These are phyloP conservation scores for Brenthis hecate DNA, from an alignment of 2,888 invertebrate genomes.

Conservation along the genomic window DNA sequence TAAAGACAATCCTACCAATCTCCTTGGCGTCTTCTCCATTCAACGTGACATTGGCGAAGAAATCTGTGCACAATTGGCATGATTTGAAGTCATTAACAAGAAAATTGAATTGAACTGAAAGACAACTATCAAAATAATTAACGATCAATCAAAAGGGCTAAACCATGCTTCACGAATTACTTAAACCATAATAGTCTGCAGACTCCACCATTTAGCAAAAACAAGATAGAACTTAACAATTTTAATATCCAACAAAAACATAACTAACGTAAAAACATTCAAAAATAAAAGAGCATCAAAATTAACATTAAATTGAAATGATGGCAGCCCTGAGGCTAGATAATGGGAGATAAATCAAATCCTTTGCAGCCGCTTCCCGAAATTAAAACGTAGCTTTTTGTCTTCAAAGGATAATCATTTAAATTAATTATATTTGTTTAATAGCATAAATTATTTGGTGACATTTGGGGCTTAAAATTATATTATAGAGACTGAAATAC, in stretches of 20 bases:
- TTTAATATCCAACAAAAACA: background rate
- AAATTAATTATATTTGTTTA: conserved; percentile 78
- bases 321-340: conserved; percentile 44
- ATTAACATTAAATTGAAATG: background rate
- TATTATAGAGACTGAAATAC: background rate
- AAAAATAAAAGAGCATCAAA: background rate
- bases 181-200: no score
- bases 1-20: no score
- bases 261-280: background rate
- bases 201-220: no score
- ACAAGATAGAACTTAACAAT: no score
- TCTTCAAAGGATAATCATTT: conserved; percentile 55
- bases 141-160: no score
- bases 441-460: conserved; percentile 47
- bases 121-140: no score
- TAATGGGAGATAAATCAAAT: conserved; percentile 65
- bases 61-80: no score
- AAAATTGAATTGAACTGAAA: no score
- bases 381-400: conserved; percentile 60
- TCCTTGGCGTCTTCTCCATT: no score
- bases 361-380: conserved; percentile 48
- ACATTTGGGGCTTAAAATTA: background rate
- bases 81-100: no score
- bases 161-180: no score
- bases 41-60: no score